Base-by-base conservation (phyloP, 2,113 vertebrate species). In the Calidris pugnax region DNA sequence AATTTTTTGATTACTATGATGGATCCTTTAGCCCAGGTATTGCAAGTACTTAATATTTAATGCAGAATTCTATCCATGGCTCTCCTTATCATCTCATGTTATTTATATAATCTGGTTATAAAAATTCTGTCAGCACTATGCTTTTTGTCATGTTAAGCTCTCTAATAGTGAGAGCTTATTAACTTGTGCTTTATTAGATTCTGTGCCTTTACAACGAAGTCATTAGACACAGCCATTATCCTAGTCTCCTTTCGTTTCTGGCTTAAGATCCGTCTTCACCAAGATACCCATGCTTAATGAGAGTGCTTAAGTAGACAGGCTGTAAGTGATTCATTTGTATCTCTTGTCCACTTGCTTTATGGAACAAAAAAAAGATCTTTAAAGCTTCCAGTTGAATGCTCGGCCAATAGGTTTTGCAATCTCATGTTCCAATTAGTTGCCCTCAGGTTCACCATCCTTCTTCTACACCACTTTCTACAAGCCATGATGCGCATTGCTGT, bases 181-280 rank as follows among this genome's bases (percentile, higher is more conserved):
- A 96, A 85, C 96, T 92, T 57, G 39, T 79, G 66, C 57, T 90
- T 93, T 93, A 93, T 94, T 96, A 92, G 69, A 72, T 84, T 87
- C 76, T 82, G 24, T 95, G 57, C 80, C 86, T 94, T 94, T 94
- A 81, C 79, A 87, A 72, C 86, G 60, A 85, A 91, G 84, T 89
- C 89, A 91, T 97, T 96, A 96, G 93, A 55, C 72, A 88, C 53
- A 91, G 45, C 83, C 80, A 87, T 93, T 96, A 94, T 24, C 76
- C 84, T 60, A 28, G 35, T 68, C 51, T 89, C 51, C 83, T 82
- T 92, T 95, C 0, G 0, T 87, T 96, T 85, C 88, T 84, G 43
- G 72, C 56, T 90, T 47, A 64, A 81, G 83, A 94, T 93, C 69
- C 64, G 64, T 90, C 88, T 92, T 93, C 69, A 76, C 66, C 6